Percentiles rank a stretch among this genome's conserved stretches.
Evolutionary conservation across 2,888 invertebrate genomes (phyloP).

Genomic region (Ligdia adustata): DNA sequence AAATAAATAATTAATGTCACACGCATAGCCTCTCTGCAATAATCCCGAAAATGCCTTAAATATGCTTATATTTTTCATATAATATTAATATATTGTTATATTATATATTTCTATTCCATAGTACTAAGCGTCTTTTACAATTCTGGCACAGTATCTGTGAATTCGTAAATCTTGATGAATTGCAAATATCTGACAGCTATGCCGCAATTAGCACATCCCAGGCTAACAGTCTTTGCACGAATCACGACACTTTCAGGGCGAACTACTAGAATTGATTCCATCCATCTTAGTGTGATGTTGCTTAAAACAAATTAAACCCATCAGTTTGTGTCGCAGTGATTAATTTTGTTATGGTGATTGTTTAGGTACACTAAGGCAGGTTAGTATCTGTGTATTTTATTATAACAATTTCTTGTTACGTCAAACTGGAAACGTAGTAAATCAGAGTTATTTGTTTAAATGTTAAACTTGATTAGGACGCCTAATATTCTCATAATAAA

Average conservation of each 20-base stretch:
- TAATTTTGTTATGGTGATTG: conserved; percentile 15
- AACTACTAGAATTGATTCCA: conserved; percentile 30
- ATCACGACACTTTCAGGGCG: conserved; percentile 28
- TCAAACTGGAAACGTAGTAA: no score
- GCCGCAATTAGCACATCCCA: conserved; percentile 34
- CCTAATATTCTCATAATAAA: not conserved
- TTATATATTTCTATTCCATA: no score
- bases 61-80: no score
- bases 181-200: conserved; percentile 17
- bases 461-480: not conserved
- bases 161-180: conserved; percentile 18
- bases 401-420: no score
- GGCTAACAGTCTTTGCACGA: conserved; percentile 32
- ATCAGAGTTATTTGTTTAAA: no score
- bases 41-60: no score
- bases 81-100: no score
- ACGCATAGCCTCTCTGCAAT: no score
- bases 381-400: no score
- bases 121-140: no score
- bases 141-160: no score
- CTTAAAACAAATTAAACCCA: conserved; percentile 28
- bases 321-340: conserved; percentile 29
- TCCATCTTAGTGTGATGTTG: conserved; percentile 30
- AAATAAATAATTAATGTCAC: no score
- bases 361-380: not conserved